Base-by-base conservation (phyloP, 2,113 vertebrate species). In the Sinocyclocheilus anshuiensis region DNA sequence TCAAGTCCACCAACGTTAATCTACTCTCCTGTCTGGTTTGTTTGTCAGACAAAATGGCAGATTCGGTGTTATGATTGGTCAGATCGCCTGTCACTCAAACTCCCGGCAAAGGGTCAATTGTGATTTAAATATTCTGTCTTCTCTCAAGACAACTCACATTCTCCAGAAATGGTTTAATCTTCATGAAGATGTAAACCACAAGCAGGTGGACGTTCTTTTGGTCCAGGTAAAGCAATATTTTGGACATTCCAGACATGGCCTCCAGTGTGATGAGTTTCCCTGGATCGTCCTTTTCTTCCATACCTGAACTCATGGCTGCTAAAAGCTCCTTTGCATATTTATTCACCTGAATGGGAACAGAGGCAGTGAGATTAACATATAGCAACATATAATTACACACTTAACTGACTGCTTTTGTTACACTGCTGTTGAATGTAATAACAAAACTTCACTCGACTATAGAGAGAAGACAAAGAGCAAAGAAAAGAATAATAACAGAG, bases 111-210 rank as follows among this genome's bases (percentile, higher is more conserved):
- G 42, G 42, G 42, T 42, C 7, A 42, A 42, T 42, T 42, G 9
- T 45, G 1, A 50, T 50, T 50, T 50, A 20, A 2, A 57, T 0
- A 18, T 33, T 42, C 4, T 4, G 29, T 36, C 78, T 76, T 6
- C 22, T 50, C 42, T 48, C 13, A 26, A 33, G 24, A 10, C 0
- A 33, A 89, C 96, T 91, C 92, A 99, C 97, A 0, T 94, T 97
- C 93, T 99, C 97, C 0, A 99, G 95, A 93, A 99, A 99, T 6
- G 98, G 97, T 87, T 96, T 96, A 69, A 97, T 96, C 81, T 97
- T 96, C 95, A 99, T 97, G 89, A 97, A 96, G 1, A 96, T 93
- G 75, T 99, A 98, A 20, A 98, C 96, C 1, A 98, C 95, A 48
- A 96, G 90, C 1, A 96, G 63, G 50, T 92, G 95, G 67, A 97